Base-by-base conservation (phyloP, 2,113 vertebrate species). In the Beaufortia kweichowensis region DNA sequence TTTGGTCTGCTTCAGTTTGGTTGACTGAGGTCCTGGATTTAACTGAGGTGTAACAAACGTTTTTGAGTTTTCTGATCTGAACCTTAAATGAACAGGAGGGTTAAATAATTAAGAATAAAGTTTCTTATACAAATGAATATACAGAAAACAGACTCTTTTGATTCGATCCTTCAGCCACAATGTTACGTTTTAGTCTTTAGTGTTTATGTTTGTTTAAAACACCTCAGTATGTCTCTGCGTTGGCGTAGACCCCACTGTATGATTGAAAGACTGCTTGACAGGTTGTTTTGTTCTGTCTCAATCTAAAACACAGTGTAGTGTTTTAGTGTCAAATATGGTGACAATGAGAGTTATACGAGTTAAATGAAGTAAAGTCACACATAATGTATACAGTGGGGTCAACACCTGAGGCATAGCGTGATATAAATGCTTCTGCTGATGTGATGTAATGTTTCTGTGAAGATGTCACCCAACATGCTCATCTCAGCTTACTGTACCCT, bases 401-500 rank as follows among this genome's bases (percentile, higher is more conserved):
- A 15, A 41, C 31, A 24, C 53, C 33, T 41, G 21, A 57, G 56
- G 21, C 19, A 53, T 5, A 9, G n/a, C 14, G 15, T 15, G 4
- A 4, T 14, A 17, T 19, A 17, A 17, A 48, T 5, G 41, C 23
- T 39, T 71, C 48, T 59, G 55, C 23, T n/a, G 14, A 41, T 59
- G 53, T 56, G 21, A 12, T 26, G 55, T 71, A 59, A 71, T 75
- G 84, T 86, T 21, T 53, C 19, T 53, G n/a, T 53, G 48, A 53
- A 6, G 48, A 53, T 85, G 29, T 53, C 65, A 21, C 69, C 21
- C 33, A 0, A 35, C 69, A 83, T 86, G 79, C 86, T 88, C 56
- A 82, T 84, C 87, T 87, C 87, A 79, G 84, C 89, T 90, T 90
- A 56, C 69, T 71, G 53, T 71, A 71, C 33, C 69, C 53, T 71